Base-by-base conservation (phyloP, 2,113 vertebrate genomes). In the Marcusenius ussheri region DNA sequence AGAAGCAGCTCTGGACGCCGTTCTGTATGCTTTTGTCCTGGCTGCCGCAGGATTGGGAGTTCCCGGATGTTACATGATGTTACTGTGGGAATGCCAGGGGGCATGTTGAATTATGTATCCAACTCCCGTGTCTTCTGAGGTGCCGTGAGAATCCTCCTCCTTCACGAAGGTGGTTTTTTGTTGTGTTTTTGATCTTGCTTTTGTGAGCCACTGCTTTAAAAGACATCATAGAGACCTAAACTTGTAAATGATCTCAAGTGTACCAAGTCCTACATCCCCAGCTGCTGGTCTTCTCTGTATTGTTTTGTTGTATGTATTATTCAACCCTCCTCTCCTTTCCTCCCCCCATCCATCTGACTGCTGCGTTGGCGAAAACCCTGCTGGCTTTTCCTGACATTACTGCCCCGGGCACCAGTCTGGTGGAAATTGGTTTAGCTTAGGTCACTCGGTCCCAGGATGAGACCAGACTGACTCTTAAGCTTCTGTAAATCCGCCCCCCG, bases 341-440 rank as follows among this genome's bases (percentile, higher is more conserved):
- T 39, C 39, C 10, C 27, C 27, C 9, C 0, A 74, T 95, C 94
- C 24, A 66, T 24, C 58, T 27, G 24, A n/a, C 8, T 66, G 58
- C 56, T 58, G 56, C 21, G 9, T 58, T 58, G 21, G 56, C 11
- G 31, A n/a, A 70, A 70, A 31, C 70, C 70, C 13, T 35, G 15
- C 70, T 35, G 15, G 35, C 56, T 15, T 10, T 3, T 62, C 19
- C 11, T 47, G 58, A 11, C 70, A 39, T 39, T 8, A 31, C 27
- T 53, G 35, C 70, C 31, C 27, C 0, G 35, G 70, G 13, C 35
- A 27, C 35, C 31, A 39, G 5, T 95, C 94, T 94, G 90, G 92
- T 86, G 86, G 90, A 93, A 94, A 95, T 94, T 94, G 94, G 89
- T 91, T 31, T 91, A 90, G 95, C 95, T 96, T 95, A 94, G 90